These are phyloP conservation scores for Triplophysa siluroides DNA, from an alignment of 2,113 vertebrate species.

Conservation along the genomic window DNA sequence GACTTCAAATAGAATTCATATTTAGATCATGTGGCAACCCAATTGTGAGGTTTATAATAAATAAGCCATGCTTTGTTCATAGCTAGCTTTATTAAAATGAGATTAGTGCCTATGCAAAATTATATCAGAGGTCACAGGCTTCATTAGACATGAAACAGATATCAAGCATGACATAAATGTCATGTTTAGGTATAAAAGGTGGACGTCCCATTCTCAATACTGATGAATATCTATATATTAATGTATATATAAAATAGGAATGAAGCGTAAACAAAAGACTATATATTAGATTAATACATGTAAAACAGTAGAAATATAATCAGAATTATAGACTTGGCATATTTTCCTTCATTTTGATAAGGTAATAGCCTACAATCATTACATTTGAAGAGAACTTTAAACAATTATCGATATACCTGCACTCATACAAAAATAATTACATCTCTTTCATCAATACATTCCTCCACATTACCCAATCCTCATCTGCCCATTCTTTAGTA, in stretches of 20 bases:
- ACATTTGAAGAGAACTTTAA: not conserved
- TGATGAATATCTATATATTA: slow-evolving; percentile 2
- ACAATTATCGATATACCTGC: slow-evolving; percentile 40
- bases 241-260: slow-evolving; percentile 6
- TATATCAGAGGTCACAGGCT: not conserved
- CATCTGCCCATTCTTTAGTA: too few relatives aligned
- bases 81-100: slow-evolving; percentile 13
- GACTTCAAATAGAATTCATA: not conserved
- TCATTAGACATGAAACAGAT: not conserved
- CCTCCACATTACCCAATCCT: not conserved
- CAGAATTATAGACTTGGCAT: not conserved
- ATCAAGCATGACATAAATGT: not conserved
- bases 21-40: not conserved
- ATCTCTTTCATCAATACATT: slow-evolving; percentile 18
- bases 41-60: not conserved
- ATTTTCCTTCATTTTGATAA: slow-evolving; percentile 9
- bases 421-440: slow-evolving; percentile 50
- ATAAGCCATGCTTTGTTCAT: not conserved
- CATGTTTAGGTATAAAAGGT: not conserved
- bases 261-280: not conserved
- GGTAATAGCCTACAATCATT: not conserved
- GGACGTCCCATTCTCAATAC: slow-evolving; percentile 3
- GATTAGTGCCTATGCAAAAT: not conserved
- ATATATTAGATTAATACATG: slow-evolving; percentile 13
- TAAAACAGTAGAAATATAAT: slow-evolving; percentile 20